These are phyloP conservation scores for Columba janthina DNA, from an alignment of 2,113 vertebrate species.

Conservation along the genomic window DNA sequence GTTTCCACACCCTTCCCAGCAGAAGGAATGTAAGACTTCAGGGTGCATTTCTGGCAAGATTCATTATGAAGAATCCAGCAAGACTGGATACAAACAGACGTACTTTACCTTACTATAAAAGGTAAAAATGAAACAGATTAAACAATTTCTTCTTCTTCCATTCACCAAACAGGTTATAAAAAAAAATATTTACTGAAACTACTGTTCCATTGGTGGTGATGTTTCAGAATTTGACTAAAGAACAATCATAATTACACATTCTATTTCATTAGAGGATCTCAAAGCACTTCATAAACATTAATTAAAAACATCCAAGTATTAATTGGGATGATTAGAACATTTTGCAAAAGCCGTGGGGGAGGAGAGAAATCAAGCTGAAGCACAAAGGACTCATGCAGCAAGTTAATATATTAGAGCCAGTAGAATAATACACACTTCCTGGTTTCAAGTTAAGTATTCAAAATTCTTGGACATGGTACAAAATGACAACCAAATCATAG, in stretches of 20 bases:
- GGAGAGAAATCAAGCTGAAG: constrained; percentile 13
- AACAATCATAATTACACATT: constrained; percentile 35
- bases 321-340: constrained; percentile 49
- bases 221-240: constrained; percentile 31
- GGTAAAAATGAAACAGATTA: background rate
- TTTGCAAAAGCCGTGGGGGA: constrained; percentile 17
- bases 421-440: background rate
- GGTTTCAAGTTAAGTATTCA: background rate
- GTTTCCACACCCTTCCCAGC: background rate
- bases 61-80: background rate
- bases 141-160: background rate
- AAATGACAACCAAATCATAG: constrained; percentile 6
- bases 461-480: background rate
- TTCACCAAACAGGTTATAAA: background rate
- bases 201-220: background rate
- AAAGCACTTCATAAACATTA: constrained; percentile 51
- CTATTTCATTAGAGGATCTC: constrained; percentile 52
- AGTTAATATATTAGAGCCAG: constrained; percentile 20
- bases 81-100: background rate
- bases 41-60: background rate
- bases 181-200: background rate
- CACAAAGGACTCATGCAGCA: constrained; percentile 13
- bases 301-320: constrained; percentile 48
- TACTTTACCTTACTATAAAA: background rate
- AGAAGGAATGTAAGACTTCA: background rate